A percentile compares a stretch with the other conserved stretches of the same genome.
Evolutionary conservation across 1,140 invertebrate genomes (phyloP).

Genomic region (Brachionus calyciflorus): DNA sequence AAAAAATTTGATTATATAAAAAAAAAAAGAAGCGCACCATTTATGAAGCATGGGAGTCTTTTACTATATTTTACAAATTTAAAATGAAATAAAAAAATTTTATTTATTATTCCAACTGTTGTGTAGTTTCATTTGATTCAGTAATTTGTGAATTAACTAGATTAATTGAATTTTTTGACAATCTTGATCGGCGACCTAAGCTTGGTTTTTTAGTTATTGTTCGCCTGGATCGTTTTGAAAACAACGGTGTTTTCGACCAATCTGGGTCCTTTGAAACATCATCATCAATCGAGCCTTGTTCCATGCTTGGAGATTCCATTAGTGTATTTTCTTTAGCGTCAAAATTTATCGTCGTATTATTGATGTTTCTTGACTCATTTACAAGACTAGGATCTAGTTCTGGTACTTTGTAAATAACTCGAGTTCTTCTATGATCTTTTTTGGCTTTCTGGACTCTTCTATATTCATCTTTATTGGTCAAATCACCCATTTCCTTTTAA

Average conservation of each 20-base stretch:
- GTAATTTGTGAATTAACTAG: background rate
- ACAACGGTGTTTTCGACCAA: conserved; percentile 24
- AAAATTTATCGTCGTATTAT: background rate
- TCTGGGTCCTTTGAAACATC: background rate
- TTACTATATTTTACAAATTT: no score
- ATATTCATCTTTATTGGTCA: conserved; percentile 33
- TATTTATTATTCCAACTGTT: background rate
- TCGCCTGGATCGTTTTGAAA: background rate
- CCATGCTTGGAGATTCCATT: background rate
- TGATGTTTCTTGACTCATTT: background rate
- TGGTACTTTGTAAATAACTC: conserved; percentile 25
- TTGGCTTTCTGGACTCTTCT: background rate
- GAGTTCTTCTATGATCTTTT: conserved; percentile 31
- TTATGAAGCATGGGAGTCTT: background rate
- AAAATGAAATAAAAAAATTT: background rate
- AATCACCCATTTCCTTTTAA: background rate
- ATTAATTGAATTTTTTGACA: background rate
- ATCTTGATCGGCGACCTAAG: background rate
- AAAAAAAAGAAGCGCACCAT: background rate
- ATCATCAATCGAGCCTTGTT: background rate
- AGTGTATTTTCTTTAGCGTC: conserved; percentile 1
- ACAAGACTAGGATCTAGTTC: background rate
- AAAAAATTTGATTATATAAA: no score
- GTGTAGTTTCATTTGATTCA: background rate
- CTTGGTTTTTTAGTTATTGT: background rate